Evolutionary conservation across 2,113 vertebrate genomes (phyloP).

Genomic region (Trochalopteron elliotii): DNA sequence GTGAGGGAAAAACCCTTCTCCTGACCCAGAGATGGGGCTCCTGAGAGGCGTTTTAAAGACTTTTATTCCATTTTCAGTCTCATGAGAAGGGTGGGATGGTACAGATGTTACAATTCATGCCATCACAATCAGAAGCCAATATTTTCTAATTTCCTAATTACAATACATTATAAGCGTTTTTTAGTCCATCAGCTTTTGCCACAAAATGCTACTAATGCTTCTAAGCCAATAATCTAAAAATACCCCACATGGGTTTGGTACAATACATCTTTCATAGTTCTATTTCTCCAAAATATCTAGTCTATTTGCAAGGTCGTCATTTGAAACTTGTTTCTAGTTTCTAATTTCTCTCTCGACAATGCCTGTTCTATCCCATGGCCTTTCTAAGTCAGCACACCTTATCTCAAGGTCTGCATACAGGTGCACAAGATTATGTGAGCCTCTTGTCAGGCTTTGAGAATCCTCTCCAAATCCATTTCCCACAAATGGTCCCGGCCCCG

Average conservation of each 20-base stretch:
- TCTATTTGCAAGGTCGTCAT: not conserved
- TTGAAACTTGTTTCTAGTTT: not conserved
- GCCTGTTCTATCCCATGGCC: not conserved
- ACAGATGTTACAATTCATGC: not conserved
- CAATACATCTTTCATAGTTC: not conserved
- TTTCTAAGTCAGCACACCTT: not conserved
- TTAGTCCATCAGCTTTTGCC: not conserved
- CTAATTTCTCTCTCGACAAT: not conserved
- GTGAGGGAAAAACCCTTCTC: not conserved
- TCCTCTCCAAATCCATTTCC: not conserved
- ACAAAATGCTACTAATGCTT: not conserved
- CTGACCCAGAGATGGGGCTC: not conserved
- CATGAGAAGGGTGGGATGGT: not conserved
- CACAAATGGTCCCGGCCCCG: not conserved
- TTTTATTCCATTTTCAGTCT: not conserved
- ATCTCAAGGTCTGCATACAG: not conserved
- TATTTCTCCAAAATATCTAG: not conserved
- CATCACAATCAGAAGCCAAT: not conserved
- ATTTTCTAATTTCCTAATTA: not conserved
- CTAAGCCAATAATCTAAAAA: not conserved
- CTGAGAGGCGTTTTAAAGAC: not conserved
- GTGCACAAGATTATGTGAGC: not conserved
- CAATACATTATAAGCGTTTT: not conserved
- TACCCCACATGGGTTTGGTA: not conserved
- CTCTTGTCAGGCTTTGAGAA: not conserved